A percentile compares a stretch with the other conserved stretches of the same genome.
These are phyloP conservation scores for Mimachlamys varia DNA, from an alignment of 2,888 invertebrate species.

Conservation along the genomic window DNA sequence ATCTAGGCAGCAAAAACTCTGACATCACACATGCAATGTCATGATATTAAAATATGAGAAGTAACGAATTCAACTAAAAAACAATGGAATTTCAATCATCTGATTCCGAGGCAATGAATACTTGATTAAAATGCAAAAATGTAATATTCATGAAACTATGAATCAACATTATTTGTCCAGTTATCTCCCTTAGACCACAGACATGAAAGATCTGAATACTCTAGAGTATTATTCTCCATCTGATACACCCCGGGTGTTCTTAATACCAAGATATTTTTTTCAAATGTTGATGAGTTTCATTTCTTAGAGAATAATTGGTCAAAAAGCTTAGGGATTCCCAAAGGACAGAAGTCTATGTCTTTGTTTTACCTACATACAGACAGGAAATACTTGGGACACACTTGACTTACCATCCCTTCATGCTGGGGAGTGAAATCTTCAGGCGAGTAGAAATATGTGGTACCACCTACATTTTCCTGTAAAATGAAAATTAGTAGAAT, in stretches of 20 bases:
- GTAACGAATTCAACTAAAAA: background rate
- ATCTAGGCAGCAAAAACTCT: no score
- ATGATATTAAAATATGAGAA: no score
- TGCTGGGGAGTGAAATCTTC: conserved; percentile 78
- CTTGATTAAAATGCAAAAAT: no score
- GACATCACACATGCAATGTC: no score
- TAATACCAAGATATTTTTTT: background rate
- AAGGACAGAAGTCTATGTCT: no score
- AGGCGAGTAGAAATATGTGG: conserved; percentile 92
- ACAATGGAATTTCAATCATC: background rate
- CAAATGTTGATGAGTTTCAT: background rate
- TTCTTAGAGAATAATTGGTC: no score
- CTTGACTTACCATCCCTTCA: conserved; percentile 81
- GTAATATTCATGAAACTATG: no score
- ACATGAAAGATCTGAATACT: no score
- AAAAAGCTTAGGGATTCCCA: no score
- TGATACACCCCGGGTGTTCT: no score
- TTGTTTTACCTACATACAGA: background rate
- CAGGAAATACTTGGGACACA: background rate
- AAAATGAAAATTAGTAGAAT: conserved; percentile 43
- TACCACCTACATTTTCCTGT: conserved; percentile 87
- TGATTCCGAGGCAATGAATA: background rate
- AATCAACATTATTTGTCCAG: no score
- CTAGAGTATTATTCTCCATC: no score
- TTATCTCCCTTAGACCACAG: background rate